These are phyloP conservation scores for Cyprinodon variegatus DNA, from an alignment of 2,113 vertebrate species.

Conservation along the genomic window DNA sequence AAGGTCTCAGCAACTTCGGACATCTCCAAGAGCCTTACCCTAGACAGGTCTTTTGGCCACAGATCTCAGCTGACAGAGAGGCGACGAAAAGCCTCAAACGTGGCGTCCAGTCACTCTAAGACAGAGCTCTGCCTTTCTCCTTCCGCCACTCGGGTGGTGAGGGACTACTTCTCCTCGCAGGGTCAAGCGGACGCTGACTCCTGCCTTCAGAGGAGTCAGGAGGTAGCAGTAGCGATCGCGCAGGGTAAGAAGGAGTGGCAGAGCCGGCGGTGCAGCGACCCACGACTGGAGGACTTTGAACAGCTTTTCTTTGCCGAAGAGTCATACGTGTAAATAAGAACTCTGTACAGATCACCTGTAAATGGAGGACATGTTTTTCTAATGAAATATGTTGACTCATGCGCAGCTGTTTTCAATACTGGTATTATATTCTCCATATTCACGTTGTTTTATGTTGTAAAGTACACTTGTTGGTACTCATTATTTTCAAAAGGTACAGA, in stretches of 20 bases:
- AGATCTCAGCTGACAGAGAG: slow-evolving; percentile 25
- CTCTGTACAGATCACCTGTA: slow-evolving; percentile 31
- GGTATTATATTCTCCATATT: slow-evolving; percentile 6
- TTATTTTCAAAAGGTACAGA: slow-evolving; percentile 28
- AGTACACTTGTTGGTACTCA: slow-evolving; percentile 35
- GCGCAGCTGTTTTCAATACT: slow-evolving; percentile 3
- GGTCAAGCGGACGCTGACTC: slow-evolving; percentile 59
- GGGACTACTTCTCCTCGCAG: slow-evolving; percentile 71
- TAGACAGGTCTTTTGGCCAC: slow-evolving; percentile 30
- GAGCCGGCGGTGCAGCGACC: slow-evolving; percentile 78
- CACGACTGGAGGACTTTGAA: slow-evolving; percentile 82
- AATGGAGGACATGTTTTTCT: slow-evolving; percentile 6
- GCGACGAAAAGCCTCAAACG: slow-evolving; percentile 41
- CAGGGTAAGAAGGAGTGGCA: slow-evolving; percentile 78
- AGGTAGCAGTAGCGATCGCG: slow-evolving; percentile 71
- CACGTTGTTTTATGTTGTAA: slow-evolving; percentile 5
- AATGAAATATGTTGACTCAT: slow-evolving; percentile 15
- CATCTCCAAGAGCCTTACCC: slow-evolving; percentile 12
- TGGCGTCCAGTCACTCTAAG: slow-evolving; percentile 40
- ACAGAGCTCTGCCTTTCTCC: slow-evolving; percentile 63
- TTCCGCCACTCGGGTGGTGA: slow-evolving; percentile 59
- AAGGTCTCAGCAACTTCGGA: background rate
- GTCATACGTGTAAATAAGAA: slow-evolving; percentile 71
- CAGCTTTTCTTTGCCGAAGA: slow-evolving; percentile 84
- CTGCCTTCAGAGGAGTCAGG: slow-evolving; percentile 67